Conservation (phyloP, 2,797 vertebrate species). For the Linurgus olivaceus region DNA sequence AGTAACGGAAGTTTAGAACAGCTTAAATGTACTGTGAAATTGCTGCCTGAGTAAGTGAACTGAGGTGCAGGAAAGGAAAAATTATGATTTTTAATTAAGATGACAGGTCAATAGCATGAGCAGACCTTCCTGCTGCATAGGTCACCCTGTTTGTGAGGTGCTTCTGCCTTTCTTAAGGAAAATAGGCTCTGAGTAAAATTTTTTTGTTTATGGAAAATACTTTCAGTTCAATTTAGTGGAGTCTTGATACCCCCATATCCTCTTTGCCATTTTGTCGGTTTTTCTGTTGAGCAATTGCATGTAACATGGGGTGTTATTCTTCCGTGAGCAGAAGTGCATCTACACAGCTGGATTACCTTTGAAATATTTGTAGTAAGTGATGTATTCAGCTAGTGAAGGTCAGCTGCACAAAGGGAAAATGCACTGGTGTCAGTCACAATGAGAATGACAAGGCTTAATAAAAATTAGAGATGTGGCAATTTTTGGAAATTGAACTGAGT, state of each 20-base stretch:
- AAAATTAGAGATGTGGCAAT: not conserved
- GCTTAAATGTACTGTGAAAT: not conserved
- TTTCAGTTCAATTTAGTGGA: not conserved
- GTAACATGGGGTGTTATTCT: not conserved
- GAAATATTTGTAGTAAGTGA: not conserved
- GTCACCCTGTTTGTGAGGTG: not conserved
- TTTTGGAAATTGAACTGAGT: not conserved
- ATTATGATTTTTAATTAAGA: not conserved
- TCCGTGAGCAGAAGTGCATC: not conserved
- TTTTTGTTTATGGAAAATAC: not conserved
- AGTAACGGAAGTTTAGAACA: not conserved
- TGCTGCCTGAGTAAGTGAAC: not conserved
- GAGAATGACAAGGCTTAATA: not conserved
- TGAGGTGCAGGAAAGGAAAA: not conserved
- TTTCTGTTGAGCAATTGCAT: not conserved
- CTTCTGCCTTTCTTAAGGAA: not conserved
- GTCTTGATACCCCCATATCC: not conserved
- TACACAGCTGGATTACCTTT: not conserved
- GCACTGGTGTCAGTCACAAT: not conserved
- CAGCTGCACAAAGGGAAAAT: not conserved
- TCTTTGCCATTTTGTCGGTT: not conserved
- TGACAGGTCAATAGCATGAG: not conserved
- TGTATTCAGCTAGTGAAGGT: not conserved
- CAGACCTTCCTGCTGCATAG: not conserved
- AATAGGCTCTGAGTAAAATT: not conserved